Evolutionary conservation across 2,113 vertebrate species (phyloP), one percentile per base, ranked within the genome.

Genomic region (Ptilonorhynchus violaceus): DNA sequence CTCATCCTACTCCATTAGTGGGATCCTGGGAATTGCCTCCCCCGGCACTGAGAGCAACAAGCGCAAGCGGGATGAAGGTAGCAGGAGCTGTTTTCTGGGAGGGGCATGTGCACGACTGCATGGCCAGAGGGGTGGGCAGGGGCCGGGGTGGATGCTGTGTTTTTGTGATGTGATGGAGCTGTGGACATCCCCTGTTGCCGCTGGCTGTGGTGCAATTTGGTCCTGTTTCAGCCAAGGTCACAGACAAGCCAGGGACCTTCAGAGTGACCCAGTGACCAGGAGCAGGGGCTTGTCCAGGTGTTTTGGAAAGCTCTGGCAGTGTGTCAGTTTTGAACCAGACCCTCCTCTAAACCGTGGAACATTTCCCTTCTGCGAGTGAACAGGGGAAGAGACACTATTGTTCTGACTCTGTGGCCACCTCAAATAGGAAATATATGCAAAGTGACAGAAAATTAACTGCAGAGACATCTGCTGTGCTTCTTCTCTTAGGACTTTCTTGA

Each of bases 1-100:
- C 92, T 99, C 99, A 10, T 99, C 99, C 39, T 99, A 99, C 97
- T 99, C 99, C 94, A 99, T 99, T 97, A 99, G 99, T 4, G 99
- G 99, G 84, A 99, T 99, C 97, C 98, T 99, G 98, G 99, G 99
- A 92, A 99, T 99, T 69, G 97, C 98, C 6, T 99, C 99, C 70
- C 99, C 99, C 1, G 98, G 98, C 50, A 97, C 98, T 0, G 99
- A 99, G 62, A 99, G 98, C 94, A 99, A 98, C 98, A 99, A 99
- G 92, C 99, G 99, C 98, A 99, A 99, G 97, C 98, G 99, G 89
- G 99, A 99, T 2, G 99, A 99, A 98, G 99, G 99, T 99, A 98
- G 97, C 87, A 15, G 89, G 73, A 24, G 6, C 16, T 44, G 30
- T n/a, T 62, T 59, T 35, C 8, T 70, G 7, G 46, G 25, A 46